These are phyloP conservation scores for Valencia hispanica DNA, from an alignment of 2,797 vertebrate species.

Conservation along the genomic window DNA sequence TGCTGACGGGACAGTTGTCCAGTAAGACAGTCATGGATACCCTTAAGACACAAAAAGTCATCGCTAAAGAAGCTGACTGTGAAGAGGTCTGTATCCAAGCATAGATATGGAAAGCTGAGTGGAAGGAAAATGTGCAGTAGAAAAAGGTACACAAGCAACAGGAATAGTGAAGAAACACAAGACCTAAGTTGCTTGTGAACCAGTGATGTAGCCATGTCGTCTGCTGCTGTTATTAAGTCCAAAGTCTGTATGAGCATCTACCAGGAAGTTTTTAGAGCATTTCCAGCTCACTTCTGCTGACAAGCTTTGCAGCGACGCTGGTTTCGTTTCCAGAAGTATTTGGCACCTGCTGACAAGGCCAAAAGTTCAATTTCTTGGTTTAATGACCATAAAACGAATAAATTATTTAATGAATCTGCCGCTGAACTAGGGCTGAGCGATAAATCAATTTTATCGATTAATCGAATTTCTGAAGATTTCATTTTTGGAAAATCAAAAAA, in stretches of 20 bases:
- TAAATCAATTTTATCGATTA: too few relatives aligned
- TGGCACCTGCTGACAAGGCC: conserved; percentile 1
- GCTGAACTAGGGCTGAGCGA: too few relatives aligned
- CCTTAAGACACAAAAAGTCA: neutral
- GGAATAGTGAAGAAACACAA: neutral
- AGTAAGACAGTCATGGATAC: neutral
- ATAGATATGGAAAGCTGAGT: neutral
- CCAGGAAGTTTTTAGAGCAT: neutral
- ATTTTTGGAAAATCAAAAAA: too few relatives aligned
- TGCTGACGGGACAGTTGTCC: neutral
- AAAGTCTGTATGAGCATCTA: neutral
- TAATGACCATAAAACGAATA: neutral
- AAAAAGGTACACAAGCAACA: too few relatives aligned
- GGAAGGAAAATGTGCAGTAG: too few relatives aligned
- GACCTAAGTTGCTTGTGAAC: neutral
- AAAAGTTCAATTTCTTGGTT: neutral
- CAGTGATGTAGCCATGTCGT: neutral
- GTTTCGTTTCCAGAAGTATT: neutral
- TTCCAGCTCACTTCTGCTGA: neutral
- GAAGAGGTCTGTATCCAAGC: neutral
- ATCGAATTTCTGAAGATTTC: too few relatives aligned
- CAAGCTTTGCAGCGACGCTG: neutral
- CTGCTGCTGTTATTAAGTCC: neutral
- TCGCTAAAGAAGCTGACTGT: neutral
- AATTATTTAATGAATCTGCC: too few relatives aligned